These are phyloP conservation scores for Agapetus fuscipes DNA, from an alignment of 2,888 invertebrate genomes.

Conservation along the genomic window DNA sequence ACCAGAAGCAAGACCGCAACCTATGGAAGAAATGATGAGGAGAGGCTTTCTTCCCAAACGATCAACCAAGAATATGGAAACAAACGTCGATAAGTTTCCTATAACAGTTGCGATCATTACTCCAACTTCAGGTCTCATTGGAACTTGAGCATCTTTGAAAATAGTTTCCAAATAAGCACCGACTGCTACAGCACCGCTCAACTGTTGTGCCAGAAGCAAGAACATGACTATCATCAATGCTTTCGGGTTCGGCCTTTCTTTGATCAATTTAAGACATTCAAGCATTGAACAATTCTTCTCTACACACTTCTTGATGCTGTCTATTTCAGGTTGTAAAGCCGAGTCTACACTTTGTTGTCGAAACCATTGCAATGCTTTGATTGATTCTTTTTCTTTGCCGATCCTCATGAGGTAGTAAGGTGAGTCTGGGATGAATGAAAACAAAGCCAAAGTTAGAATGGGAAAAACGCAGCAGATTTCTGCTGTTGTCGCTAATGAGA, in stretches of 20 bases:
- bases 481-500: slow-evolving; percentile 13
- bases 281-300: slow-evolving; percentile 13
- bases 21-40: slow-evolving; percentile 14
- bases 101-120: slow-evolving; percentile 15
- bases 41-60: slow-evolving; percentile 20
- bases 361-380: slow-evolving; percentile 17
- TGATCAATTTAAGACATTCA: slow-evolving; percentile 16
- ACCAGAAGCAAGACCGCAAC: slow-evolving; percentile 13
- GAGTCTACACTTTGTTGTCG: slow-evolving; percentile 11
- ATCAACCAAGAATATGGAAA: slow-evolving; percentile 15
- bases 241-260: slow-evolving; percentile 16
- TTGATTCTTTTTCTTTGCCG: slow-evolving; percentile 15
- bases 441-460: slow-evolving; percentile 15
- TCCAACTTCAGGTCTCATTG: slow-evolving; percentile 15
- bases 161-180: slow-evolving; percentile 19
- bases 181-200: slow-evolving; percentile 16
- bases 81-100: slow-evolving; percentile 11
- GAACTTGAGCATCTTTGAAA: slow-evolving; percentile 11
- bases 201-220: slow-evolving; percentile 15
- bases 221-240: slow-evolving; percentile 14
- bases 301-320: slow-evolving; percentile 10
- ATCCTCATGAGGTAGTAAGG: slow-evolving; percentile 18
- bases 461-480: slow-evolving; percentile 17
- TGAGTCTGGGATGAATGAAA: slow-evolving; percentile 21
- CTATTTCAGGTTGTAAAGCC: slow-evolving; percentile 13